Evolutionary conservation across 2,888 invertebrate species (phyloP), one percentile per base, ranked within the genome.

Genomic region (Beris chalybata): DNA sequence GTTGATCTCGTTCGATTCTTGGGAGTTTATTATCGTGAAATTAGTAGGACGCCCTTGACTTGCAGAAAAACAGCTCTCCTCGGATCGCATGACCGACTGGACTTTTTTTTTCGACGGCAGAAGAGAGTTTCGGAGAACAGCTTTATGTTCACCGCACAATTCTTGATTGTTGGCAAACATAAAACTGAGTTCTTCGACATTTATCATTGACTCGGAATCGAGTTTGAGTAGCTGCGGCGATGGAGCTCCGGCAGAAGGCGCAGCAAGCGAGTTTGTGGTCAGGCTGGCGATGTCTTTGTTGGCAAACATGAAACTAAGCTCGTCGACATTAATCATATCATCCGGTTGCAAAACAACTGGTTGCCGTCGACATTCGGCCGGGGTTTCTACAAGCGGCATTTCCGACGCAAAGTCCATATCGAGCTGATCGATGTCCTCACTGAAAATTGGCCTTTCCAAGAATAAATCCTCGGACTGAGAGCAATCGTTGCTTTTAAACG

Each of bases 101-200:
- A 61, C 63, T 58, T 66, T 67, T 53, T 64, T 45, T 30, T 29
- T 69, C 71, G 4, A 72, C 72, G 61, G 61, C 22, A 61, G 6
- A 4, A 61, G 12, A 9, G 45, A 58, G 4, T 3, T 38, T 56
- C 66, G 72, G 0, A 64, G 69, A 11, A 69, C 59, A 6, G 32
- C 13, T n/a, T 31, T 13, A 3, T 66, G 59, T 0, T 71, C 55
- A 54, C 66, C 5, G 4, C 38, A 12, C 13, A 30, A 65, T 73
- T 65, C 1, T 63, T 68, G 0, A 69, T 68, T 0, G 22, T 22
- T 22, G 9, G 74, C 72, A 31, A 74, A 74, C 4, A 79, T 71
- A 47, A 79, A 79, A 12, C 76, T 77, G 50, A 74, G 76, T 43
- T 75, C 73, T 57, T 79, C 79, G 9, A 76, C 70, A 9, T 74